Evolutionary conservation across 2,888 invertebrate genomes (phyloP).

Genomic region (Leptinotarsa rubiginosa): DNA sequence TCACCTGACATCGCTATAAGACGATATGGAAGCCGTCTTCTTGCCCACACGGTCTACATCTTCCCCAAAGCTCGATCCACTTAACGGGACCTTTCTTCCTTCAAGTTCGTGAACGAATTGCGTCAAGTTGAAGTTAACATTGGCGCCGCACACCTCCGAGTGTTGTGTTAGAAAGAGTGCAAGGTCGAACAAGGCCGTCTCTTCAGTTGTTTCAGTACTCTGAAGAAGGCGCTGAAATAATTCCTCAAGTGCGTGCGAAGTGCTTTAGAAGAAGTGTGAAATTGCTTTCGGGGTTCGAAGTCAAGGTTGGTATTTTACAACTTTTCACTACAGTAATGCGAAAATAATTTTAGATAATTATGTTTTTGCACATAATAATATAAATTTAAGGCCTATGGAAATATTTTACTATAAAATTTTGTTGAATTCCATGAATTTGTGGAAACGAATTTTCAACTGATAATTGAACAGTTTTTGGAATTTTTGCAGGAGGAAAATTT

Average conservation of each 20-base stretch:
- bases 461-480: no score
- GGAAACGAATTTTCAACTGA: no score
- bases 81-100: conserved; percentile 15
- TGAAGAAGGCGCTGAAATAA: conserved; percentile 8
- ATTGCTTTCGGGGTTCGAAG: not conserved
- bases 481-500: no score
- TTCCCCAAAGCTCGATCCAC: conserved; percentile 16
- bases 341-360: not conserved
- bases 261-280: conserved; percentile 13
- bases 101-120: conserved; percentile 8
- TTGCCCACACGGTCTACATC: conserved; percentile 17
- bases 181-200: conserved; percentile 20
- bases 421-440: no score
- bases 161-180: conserved; percentile 3
- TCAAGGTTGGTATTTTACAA: conserved; percentile 5
- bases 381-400: no score
- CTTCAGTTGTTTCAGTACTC: conserved; percentile 14
- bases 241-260: conserved; percentile 12
- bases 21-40: conserved; percentile 19
- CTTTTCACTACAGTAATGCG: not conserved
- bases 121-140: conserved; percentile 1
- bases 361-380: not conserved
- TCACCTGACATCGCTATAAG: conserved; percentile 15
- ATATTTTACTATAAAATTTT: no score
- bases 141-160: conserved; percentile 4